Percentiles rank a stretch among this genome's conserved stretches.
phyloP scores from a whole-genome alignment of 2,888 invertebrate genomes.

The Agriotes lineatus region DNA sequence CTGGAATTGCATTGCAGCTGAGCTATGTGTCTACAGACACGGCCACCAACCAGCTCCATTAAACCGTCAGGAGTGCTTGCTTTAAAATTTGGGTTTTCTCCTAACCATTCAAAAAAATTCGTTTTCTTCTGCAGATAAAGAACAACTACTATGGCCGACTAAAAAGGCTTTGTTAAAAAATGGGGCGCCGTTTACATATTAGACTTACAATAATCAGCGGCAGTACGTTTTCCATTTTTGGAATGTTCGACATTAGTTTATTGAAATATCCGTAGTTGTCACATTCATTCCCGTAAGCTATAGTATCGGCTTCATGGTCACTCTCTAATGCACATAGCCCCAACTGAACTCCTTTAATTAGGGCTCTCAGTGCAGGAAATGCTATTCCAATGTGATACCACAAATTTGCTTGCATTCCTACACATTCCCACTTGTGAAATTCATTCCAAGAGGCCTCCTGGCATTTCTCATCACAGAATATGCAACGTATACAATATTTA shows the following conservation, averaged over 20 bases:
- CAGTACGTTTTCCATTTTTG: slow-evolving; percentile 74
- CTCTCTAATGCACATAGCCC: slow-evolving; percentile 63
- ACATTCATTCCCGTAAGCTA: slow-evolving; percentile 63
- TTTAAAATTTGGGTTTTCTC: slow-evolving; percentile 60
- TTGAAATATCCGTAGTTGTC: slow-evolving; percentile 76
- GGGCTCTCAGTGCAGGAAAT: slow-evolving; percentile 80
- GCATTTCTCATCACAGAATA: slow-evolving; percentile 79
- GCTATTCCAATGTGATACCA: slow-evolving; percentile 82
- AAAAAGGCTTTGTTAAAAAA: slow-evolving; percentile 52
- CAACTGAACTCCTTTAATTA: slow-evolving; percentile 68
- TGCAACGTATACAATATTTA: slow-evolving; percentile 72
- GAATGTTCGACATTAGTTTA: slow-evolving; percentile 79
- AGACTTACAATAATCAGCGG: slow-evolving; percentile 78
- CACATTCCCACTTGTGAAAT: slow-evolving; percentile 82
- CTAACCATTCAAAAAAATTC: slow-evolving; percentile 70
- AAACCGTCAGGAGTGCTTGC: slow-evolving; percentile 61
- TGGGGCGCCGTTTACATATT: background rate
- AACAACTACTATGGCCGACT: slow-evolving; percentile 78
- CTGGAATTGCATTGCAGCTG: slow-evolving; percentile 74
- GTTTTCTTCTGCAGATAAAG: slow-evolving; percentile 76
- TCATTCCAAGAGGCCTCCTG: slow-evolving; percentile 68
- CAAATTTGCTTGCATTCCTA: slow-evolving; percentile 72
- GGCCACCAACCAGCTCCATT: slow-evolving; percentile 69
- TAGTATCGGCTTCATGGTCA: slow-evolving; percentile 64
- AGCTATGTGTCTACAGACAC: slow-evolving; percentile 81